Conservation (phyloP, 1,140 invertebrate genomes). For the Nasonia vitripennis region DNA sequence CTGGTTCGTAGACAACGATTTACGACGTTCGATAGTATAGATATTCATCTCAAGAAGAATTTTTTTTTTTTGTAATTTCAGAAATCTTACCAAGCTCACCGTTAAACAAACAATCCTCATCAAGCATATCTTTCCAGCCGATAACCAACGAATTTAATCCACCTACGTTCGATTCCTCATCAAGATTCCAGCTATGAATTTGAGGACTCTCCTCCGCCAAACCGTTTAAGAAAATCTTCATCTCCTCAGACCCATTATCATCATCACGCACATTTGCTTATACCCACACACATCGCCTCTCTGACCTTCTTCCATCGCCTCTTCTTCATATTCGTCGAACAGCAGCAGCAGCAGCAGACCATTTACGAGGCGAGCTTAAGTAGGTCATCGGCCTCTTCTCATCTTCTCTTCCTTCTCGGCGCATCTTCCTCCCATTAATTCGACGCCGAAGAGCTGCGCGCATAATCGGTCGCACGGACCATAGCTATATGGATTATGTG, state of each 20-base stretch:
- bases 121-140: too few species aligned
- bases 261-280: background rate
- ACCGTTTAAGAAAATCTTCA: background rate
- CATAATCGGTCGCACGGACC: slow-evolving; percentile 12
- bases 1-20: too few species aligned
- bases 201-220: background rate
- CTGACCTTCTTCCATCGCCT: slow-evolving; percentile 2
- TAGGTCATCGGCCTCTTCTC: slow-evolving; percentile 52
- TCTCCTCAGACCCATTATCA: background rate
- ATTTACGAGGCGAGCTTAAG: slow-evolving; percentile 38
- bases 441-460: background rate
- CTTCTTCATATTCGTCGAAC: slow-evolving; percentile 11
- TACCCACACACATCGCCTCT: background rate
- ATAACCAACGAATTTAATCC: too few species aligned
- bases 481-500: slow-evolving; percentile 21
- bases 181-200: background rate
- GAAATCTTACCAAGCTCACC: too few species aligned
- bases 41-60: too few species aligned
- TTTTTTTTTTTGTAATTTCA: too few species aligned
- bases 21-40: too few species aligned
- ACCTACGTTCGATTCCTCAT: background rate
- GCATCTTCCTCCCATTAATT: slow-evolving; percentile 30
- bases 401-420: background rate
- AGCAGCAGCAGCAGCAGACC: background rate
- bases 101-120: too few species aligned